Percentiles rank a stretch among this genome's conserved stretches.
Conservation (phyloP, 1,140 invertebrate genomes). For the Eupeodes corollae region DNA sequence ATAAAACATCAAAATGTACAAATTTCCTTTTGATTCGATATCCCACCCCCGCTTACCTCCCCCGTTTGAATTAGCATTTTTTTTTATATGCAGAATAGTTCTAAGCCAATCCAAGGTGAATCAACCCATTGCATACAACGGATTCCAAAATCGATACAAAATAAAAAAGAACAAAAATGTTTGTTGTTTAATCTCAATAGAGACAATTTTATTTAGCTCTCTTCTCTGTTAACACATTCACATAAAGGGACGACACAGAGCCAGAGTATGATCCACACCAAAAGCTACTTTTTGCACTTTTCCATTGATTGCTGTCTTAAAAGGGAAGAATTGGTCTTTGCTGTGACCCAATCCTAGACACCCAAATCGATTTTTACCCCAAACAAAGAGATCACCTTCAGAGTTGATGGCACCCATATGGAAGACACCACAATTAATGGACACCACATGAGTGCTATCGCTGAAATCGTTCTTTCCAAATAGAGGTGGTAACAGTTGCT, state of each 20-base stretch:
- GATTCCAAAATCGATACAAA: too few species aligned
- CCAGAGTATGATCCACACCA: constrained; percentile 77
- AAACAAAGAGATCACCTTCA: constrained; percentile 72
- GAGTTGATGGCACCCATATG: constrained; percentile 72
- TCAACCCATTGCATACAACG: too few species aligned
- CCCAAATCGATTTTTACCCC: constrained; percentile 77
- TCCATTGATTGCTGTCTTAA: constrained; percentile 68
- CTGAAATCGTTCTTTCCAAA: constrained; percentile 80
- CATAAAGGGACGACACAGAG: constrained; percentile 61
- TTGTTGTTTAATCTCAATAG: too few species aligned
- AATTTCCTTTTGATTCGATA: too few species aligned
- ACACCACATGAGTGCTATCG: constrained; percentile 50
- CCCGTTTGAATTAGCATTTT: too few species aligned
- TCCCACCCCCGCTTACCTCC: too few species aligned
- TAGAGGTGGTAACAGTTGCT: constrained; percentile 60
- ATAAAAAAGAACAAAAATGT: too few species aligned
- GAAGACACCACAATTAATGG: constrained; percentile 61
- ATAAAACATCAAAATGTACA: too few species aligned
- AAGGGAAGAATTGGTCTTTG: constrained; percentile 78
- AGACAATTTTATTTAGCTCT: too few species aligned
- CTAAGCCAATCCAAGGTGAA: too few species aligned
- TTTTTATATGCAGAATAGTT: too few species aligned
- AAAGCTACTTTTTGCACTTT: constrained; percentile 59
- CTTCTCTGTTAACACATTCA: too few species aligned
- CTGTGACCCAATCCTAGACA: constrained; percentile 69